Conservation (phyloP, 1,140 invertebrate genomes). For the Cylas formicarius region DNA sequence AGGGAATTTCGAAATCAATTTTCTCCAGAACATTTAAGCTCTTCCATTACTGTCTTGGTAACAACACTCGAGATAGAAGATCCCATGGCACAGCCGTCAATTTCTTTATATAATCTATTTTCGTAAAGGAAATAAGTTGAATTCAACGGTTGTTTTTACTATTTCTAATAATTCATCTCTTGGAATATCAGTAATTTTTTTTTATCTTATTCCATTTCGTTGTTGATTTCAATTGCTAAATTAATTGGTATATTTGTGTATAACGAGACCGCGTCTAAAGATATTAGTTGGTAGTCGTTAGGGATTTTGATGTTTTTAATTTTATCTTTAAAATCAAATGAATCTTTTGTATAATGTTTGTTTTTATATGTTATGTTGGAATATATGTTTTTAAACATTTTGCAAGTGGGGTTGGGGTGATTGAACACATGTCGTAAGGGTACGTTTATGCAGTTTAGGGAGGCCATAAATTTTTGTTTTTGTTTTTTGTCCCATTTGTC, state of each 20-base stretch:
- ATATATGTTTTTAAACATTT: background rate
- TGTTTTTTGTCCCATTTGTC: slow-evolving; percentile 3
- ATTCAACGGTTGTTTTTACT: slow-evolving; percentile 1
- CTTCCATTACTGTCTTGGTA: slow-evolving; percentile 4
- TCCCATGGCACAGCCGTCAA: slow-evolving; percentile 12
- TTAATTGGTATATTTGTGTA: slow-evolving; percentile 10
- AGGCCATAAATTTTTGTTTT: slow-evolving; percentile 10
- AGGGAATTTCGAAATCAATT: slow-evolving; percentile 3
- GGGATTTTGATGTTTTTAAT: slow-evolving; percentile 6
- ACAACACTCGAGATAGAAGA: slow-evolving; percentile 10
- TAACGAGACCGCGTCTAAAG: slow-evolving; percentile 3
- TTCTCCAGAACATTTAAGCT: slow-evolving; percentile 2
- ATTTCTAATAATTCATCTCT: slow-evolving; percentile 2
- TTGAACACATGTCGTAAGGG: background rate
- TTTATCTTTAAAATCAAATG: slow-evolving; percentile 3
- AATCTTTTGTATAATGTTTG: slow-evolving; percentile 2
- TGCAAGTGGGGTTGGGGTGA: background rate
- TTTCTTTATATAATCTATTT: slow-evolving; percentile 9
- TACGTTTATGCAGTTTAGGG: background rate
- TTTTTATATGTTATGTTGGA: background rate
- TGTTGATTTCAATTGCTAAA: slow-evolving; percentile 1
- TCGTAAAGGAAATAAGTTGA: slow-evolving; percentile 6
- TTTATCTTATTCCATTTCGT: slow-evolving; percentile 9
- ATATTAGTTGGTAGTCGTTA: slow-evolving; percentile 2
- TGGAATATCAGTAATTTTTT: slow-evolving; percentile 4